Conservation (phyloP, 2,113 vertebrate genomes). For the Conger conger region DNA sequence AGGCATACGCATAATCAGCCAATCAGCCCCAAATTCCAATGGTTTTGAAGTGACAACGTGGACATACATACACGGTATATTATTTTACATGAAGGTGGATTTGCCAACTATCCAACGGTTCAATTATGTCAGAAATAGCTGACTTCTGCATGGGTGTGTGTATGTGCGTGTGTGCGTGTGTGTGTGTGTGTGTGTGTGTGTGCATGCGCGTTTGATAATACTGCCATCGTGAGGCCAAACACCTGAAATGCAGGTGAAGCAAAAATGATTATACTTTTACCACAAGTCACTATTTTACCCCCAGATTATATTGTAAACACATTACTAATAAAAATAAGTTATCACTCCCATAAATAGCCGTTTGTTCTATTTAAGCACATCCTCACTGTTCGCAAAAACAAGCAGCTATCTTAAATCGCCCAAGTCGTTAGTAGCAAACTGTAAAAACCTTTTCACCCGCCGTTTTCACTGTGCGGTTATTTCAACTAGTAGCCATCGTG, state of each 20-base stretch:
- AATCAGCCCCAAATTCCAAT: background rate
- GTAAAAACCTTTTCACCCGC: background rate
- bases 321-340: background rate
- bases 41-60: background rate
- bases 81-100: no score
- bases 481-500: background rate
- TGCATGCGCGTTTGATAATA: background rate
- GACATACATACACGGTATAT: background rate
- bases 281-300: no score
- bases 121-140: background rate
- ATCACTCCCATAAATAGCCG: background rate
- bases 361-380: background rate
- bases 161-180: background rate
- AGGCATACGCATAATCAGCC: background rate
- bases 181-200: background rate
- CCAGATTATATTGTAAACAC: no score
- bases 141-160: background rate
- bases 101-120: no score
- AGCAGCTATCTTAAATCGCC: background rate
- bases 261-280: background rate
- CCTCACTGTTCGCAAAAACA: background rate
- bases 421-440: background rate
- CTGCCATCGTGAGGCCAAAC: background rate
- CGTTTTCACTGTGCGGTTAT: background rate
- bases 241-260: background rate